A percentile compares a stretch with the other conserved stretches of the same genome.
Evolutionary conservation across 2,113 vertebrate species (phyloP).

Genomic region (Coreoperca whiteheadi): DNA sequence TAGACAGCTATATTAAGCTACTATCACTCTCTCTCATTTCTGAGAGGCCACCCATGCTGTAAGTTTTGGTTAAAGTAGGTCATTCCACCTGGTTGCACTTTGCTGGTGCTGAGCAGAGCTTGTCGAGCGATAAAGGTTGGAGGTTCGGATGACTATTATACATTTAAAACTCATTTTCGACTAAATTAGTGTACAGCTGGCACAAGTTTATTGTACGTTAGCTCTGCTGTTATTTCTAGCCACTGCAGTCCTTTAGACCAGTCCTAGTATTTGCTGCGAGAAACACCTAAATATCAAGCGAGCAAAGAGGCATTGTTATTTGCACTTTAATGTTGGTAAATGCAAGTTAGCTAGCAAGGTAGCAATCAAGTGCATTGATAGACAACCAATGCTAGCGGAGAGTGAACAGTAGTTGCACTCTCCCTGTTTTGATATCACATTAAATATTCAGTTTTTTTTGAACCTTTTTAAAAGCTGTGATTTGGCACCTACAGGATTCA

Average conservation of each 20-base stretch:
- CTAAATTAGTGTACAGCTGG: slow-evolving; percentile 11
- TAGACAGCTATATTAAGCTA: slow-evolving; percentile 15
- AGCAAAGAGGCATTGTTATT: background rate
- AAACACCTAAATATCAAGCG: background rate
- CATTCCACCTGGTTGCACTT: slow-evolving; percentile 56
- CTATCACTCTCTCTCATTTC: slow-evolving; percentile 19
- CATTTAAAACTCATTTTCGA: slow-evolving; percentile 12
- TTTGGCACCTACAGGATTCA: slow-evolving; percentile 29
- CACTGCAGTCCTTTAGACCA: background rate
- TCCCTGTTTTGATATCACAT: slow-evolving; percentile 14
- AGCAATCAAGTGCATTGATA: background rate
- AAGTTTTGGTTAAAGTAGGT: slow-evolving; percentile 63
- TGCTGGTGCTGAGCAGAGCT: slow-evolving; percentile 31
- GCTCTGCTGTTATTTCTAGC: background rate
- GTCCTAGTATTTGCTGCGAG: background rate
- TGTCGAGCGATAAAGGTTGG: slow-evolving; percentile 34
- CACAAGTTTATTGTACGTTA: background rate
- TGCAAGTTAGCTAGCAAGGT: background rate
- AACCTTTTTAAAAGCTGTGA: slow-evolving; percentile 24
- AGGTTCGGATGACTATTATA: slow-evolving; percentile 23
- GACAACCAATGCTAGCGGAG: background rate
- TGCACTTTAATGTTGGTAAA: background rate
- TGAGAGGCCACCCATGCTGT: slow-evolving; percentile 18
- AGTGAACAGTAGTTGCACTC: background rate
- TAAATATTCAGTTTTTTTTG: too few relatives aligned